A percentile compares a stretch with the other conserved stretches of the same genome.
These are phyloP conservation scores for Linurgus olivaceus DNA, from an alignment of 2,797 vertebrate genomes.

Conservation along the genomic window DNA sequence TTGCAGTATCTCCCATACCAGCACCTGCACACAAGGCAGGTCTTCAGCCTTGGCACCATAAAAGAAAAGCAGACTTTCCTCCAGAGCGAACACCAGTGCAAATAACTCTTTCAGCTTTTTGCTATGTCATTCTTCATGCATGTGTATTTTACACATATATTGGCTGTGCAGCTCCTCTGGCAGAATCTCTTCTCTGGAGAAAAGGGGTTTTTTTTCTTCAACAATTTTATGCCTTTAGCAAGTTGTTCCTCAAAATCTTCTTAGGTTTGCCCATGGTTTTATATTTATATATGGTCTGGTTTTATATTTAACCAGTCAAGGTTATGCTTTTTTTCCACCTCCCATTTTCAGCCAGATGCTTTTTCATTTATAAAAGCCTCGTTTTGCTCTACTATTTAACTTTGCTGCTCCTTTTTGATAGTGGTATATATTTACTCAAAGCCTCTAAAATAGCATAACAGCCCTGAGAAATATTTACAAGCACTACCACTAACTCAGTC, in stretches of 20 bases:
- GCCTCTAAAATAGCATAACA: slow-evolving; percentile 13
- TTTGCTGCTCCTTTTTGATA: slow-evolving; percentile 27
- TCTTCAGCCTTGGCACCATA: neutral
- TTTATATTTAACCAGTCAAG: slow-evolving; percentile 51
- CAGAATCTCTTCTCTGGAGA: neutral
- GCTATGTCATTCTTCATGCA: neutral
- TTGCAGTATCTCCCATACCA: neutral
- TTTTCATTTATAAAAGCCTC: slow-evolving; percentile 42
- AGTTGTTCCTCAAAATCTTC: slow-evolving; percentile 36
- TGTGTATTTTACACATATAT: neutral
- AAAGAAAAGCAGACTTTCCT: neutral
- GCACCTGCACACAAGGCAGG: neutral
- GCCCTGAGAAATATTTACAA: slow-evolving; percentile 45
- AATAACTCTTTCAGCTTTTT: neutral
- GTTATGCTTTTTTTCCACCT: slow-evolving; percentile 43
- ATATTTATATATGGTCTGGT: slow-evolving; percentile 17
- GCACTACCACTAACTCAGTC: neutral
- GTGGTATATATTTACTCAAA: slow-evolving; percentile 25
- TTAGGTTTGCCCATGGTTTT: slow-evolving; percentile 18
- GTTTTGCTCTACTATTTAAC: slow-evolving; percentile 20
- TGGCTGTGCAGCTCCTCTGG: neutral
- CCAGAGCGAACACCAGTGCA: neutral
- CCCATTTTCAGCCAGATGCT: slow-evolving; percentile 19
- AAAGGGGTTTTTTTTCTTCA: neutral
- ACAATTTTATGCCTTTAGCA: neutral